These are phyloP conservation scores for Peromyscus nudipes DNA, from an alignment of 2,797 vertebrate species.

Conservation along the genomic window DNA sequence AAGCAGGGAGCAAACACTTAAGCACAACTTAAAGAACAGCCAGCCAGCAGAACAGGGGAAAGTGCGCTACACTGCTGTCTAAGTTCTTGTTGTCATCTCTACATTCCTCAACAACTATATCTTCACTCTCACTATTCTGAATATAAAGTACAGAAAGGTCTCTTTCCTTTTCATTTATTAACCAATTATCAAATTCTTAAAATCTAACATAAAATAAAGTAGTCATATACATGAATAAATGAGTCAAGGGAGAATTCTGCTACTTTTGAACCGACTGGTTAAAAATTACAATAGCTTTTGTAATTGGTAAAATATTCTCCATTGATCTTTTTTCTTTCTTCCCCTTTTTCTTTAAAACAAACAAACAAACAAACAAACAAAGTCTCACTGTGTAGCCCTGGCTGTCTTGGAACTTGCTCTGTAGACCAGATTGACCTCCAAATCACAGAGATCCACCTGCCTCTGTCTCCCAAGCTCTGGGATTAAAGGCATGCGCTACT, in stretches of 20 bases:
- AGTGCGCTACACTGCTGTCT: too few relatives aligned
- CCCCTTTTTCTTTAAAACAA: neutral
- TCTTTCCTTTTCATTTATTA: slow-evolving; percentile 4
- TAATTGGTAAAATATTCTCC: neutral
- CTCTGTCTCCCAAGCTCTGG: neutral
- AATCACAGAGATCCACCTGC: neutral
- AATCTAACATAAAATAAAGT: slow-evolving; percentile 19
- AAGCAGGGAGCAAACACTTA: neutral
- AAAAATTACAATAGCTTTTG: neutral
- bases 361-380: neutral
- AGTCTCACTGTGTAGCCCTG: neutral
- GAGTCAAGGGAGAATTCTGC: neutral
- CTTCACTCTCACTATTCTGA: neutral
- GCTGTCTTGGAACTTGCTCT: neutral
- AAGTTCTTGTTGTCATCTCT: neutral
- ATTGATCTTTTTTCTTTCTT: neutral
- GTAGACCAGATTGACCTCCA: neutral
- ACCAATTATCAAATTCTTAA: slow-evolving; percentile 1
- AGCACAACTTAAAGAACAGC: neutral
- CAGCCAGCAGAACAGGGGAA: neutral
- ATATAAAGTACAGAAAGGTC: neutral
- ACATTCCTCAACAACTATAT: neutral
- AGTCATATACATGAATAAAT: neutral
- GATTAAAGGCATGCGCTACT: neutral
- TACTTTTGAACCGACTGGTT: neutral